Conservation (phyloP, 1,140 invertebrate species). For the Scaptomyza montana region DNA sequence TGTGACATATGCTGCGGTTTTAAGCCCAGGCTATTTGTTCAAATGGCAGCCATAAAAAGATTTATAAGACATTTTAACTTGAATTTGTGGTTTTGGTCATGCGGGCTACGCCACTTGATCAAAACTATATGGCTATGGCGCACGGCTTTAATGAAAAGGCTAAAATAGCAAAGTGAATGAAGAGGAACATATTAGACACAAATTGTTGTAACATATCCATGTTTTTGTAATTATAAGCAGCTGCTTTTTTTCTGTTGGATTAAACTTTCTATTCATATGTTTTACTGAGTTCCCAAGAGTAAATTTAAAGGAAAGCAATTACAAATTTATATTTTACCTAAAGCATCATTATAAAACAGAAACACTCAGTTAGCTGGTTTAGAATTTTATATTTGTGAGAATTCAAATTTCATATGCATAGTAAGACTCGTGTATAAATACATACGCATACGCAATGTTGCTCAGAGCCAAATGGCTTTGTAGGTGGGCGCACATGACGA, state of each 20-base stretch:
- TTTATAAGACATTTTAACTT: slow-evolving; percentile 69
- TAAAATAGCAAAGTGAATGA: neutral
- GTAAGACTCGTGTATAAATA: slow-evolving; percentile 11
- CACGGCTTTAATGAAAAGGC: neutral
- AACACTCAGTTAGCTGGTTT: too few species aligned
- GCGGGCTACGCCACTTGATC: slow-evolving; percentile 33
- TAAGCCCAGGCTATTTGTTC: slow-evolving; percentile 29
- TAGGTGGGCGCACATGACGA: slow-evolving; percentile 20
- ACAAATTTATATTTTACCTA: too few species aligned
- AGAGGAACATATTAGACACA: too few species aligned
- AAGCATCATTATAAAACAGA: too few species aligned
- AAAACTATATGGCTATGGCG: slow-evolving; percentile 1
- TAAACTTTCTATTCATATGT: too few species aligned
- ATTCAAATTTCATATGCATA: slow-evolving; percentile 11
- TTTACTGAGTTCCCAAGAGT: too few species aligned
- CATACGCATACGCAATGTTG: slow-evolving; percentile 34
- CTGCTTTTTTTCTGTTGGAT: too few species aligned
- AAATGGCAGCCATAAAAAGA: slow-evolving; percentile 32
- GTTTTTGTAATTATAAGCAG: too few species aligned
- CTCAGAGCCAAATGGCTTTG: slow-evolving; percentile 15
- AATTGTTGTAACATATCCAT: too few species aligned
- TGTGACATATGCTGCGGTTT: slow-evolving; percentile 48
- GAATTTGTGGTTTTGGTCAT: slow-evolving; percentile 42
- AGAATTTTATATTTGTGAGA: neutral
- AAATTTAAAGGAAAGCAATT: too few species aligned